Evolutionary conservation across 2,797 vertebrate genomes (phyloP).

Genomic region (Huso huso): DNA sequence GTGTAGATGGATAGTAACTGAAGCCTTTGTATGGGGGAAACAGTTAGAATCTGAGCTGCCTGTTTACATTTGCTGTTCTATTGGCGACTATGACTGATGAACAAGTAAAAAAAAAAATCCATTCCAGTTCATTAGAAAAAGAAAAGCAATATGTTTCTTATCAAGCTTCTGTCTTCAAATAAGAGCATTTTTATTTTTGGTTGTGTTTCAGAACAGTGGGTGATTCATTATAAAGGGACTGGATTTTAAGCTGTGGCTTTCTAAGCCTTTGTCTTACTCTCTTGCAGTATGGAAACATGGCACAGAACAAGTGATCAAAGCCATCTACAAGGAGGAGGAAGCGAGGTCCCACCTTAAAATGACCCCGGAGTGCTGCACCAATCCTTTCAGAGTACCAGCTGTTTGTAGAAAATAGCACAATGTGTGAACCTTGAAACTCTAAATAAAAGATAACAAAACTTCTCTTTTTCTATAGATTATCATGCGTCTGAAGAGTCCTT

Average conservation of each 20-base stretch:
- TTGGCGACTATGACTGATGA: no score
- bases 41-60: no score
- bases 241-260: conserved; percentile 13
- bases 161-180: conserved; percentile 15
- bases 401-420: background rate
- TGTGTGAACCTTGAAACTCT: background rate
- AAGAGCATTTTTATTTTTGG: conserved; percentile 1
- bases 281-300: conserved; percentile 2
- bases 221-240: conserved; percentile 18
- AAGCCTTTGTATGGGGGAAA: no score
- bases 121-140: background rate
- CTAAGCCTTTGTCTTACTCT: conserved; percentile 1
- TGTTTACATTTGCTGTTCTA: no score
- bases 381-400: background rate
- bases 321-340: background rate
- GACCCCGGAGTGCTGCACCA: background rate
- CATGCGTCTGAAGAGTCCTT: background rate
- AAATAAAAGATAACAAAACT: background rate
- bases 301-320: conserved; percentile 1
- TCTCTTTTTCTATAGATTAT: background rate
- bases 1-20: no score
- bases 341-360: background rate
- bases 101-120: no score
- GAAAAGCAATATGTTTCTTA: background rate
- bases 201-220: conserved; percentile 15